Conservation (phyloP, 2,113 vertebrate genomes). For the Rafetus swinhoei region DNA sequence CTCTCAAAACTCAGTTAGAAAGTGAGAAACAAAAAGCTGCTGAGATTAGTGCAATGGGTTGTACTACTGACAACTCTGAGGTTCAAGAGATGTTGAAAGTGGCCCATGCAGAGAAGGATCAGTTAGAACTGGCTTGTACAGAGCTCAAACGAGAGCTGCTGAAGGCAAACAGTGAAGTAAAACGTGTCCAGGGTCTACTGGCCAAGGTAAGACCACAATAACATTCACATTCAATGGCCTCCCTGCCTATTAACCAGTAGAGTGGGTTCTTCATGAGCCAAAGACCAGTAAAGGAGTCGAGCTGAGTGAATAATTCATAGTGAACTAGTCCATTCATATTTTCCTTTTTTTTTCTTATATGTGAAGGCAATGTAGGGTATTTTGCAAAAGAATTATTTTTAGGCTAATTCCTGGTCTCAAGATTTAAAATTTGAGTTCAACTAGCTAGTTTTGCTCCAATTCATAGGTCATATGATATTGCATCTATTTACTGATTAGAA, state of each 20-base stretch:
- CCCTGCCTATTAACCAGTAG: neutral
- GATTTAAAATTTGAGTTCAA: neutral
- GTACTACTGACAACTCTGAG: conserved; percentile 78
- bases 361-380: neutral
- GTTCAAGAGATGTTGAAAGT: conserved; percentile 86
- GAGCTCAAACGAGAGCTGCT: conserved; percentile 89
- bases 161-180: conserved; percentile 84
- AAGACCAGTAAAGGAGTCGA: neutral
- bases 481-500: neutral
- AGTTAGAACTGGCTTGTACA: conserved; percentile 82
- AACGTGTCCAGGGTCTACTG: conserved; percentile 80
- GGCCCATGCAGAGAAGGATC: conserved; percentile 87
- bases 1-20: conserved; percentile 88
- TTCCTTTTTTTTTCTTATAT: neutral
- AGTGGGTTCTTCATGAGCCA: neutral
- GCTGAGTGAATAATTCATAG: neutral
- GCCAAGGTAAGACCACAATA: conserved; percentile 83
- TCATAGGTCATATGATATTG: accelerated
- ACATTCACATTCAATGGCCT: neutral
- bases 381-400: neutral
- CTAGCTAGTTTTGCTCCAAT: neutral
- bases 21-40: conserved; percentile 86
- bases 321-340: neutral
- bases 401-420: neutral
- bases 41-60: conserved; percentile 82